Evolutionary conservation across 2,797 vertebrate species (phyloP), one percentile per base, ranked within the genome.

Genomic region (Amblyraja radiata): DNA sequence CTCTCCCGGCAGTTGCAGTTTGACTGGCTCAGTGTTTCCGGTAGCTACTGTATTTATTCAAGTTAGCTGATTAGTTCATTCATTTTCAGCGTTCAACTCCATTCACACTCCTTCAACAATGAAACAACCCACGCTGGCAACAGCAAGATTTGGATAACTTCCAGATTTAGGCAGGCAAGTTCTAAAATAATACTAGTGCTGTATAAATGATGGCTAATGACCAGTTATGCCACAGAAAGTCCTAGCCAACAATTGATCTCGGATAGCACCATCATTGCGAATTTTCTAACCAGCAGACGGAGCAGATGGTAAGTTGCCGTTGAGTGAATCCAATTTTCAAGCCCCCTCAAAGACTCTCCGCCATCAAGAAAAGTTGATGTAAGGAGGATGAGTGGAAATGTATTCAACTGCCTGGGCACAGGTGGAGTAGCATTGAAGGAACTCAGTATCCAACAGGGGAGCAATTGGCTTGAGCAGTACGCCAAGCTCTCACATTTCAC

Each of bases 91-190:
- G 25, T n/a, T 86, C 58, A 63, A 58, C 11, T 86, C 83, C 83
- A 32, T 86, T 86, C 58, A 63, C 6, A 63, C 58, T 63, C 28
- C 25, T 86, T 58, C 13, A 25, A 58, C 21, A 83, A 83, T 83
- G 81, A 83, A 61, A 46, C 36, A 58, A 63, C 28, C 58, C 25
- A 86, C 61, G 83, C 58, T 32, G 83, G 54, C 58, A 86, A 86
- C 58, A n/a, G 11, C 83, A 86, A 13, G 58, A 86, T 14, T 86
- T 86, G 83, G 83, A 86, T 58, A 86, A n/a, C 25, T 61, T 86
- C 58, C 83, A 86, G 58, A 2, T 86, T n/a, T n/a, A 5, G 58
- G 58, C 83, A 61, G 58, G 83, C 83, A 86, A 63, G 4, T n/a
- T 11, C 8, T 61, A 86, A 1, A n/a, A 25, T 25, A 86, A 86